These are phyloP conservation scores for Scaptomyza tumidula DNA, from an alignment of 2,888 invertebrate genomes.

Conservation along the genomic window DNA sequence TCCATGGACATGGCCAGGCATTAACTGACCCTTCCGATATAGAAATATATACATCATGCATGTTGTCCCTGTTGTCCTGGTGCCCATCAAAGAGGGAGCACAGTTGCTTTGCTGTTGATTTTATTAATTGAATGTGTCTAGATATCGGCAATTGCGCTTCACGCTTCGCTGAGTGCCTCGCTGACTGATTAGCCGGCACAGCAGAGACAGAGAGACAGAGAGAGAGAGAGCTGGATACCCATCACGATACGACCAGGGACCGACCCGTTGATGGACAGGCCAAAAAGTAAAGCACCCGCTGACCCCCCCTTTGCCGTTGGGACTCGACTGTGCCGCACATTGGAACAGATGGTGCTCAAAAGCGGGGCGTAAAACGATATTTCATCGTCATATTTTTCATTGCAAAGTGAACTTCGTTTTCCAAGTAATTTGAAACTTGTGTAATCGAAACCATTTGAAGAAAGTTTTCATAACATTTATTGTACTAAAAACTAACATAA, in stretches of 20 bases:
- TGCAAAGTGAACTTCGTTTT: conserved; percentile 11
- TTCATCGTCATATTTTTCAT: conserved; percentile 41
- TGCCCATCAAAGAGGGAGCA: conserved; percentile 1
- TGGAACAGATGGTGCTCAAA: conserved; percentile 63
- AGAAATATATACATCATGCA: background rate
- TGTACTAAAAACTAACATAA: background rate
- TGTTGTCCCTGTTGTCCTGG: conserved; percentile 21
- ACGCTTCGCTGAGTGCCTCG: conserved; percentile 73
- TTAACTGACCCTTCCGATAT: conserved; percentile 42
- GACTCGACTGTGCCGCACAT: conserved; percentile 42
- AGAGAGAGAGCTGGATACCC: background rate
- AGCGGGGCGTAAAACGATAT: conserved; percentile 59
- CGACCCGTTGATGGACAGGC: conserved; percentile 57
- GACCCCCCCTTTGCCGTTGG: conserved; percentile 8
- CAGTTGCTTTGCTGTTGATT: conserved; percentile 56
- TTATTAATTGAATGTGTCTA: conserved; percentile 76
- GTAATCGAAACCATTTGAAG: conserved; percentile 22
- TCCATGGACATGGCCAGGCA: conserved; percentile 43
- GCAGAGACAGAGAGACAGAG: background rate
- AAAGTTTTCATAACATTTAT: conserved; percentile 1
- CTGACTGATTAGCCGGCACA: conserved; percentile 66
- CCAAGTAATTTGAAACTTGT: conserved; percentile 9
- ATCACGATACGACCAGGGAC: conserved; percentile 28
- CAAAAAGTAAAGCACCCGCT: conserved; percentile 12
- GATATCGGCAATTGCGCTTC: conserved; percentile 77